These are phyloP conservation scores for Tetranychus truncatus DNA, from an alignment of 2,888 invertebrate genomes.

Conservation along the genomic window DNA sequence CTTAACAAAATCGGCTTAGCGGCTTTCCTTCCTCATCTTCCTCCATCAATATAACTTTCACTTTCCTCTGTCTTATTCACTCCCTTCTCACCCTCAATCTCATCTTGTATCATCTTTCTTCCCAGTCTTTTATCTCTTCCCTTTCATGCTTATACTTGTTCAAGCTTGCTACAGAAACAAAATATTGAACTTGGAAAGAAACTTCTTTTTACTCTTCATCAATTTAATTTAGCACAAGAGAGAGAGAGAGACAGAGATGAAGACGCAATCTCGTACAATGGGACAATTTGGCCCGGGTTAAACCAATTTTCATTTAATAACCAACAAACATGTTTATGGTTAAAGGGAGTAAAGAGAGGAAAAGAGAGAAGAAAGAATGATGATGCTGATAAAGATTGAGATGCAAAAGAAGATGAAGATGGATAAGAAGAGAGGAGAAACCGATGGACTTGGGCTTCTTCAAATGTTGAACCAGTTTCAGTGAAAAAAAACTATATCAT, in stretches of 20 bases:
- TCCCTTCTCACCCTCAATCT: neutral
- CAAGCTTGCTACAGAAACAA: neutral
- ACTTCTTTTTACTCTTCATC: neutral
- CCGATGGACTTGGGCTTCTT: neutral
- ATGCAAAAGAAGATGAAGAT: neutral
- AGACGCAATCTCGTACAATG: neutral
- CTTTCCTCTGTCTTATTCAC: neutral
- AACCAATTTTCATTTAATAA: neutral
- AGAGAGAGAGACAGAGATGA: neutral
- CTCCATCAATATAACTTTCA: neutral
- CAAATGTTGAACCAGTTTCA: neutral
- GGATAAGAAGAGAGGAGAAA: slow-evolving; percentile 6
- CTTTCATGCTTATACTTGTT: neutral
- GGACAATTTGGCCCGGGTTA: neutral
- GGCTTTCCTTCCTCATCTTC: neutral
- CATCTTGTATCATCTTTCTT: neutral
- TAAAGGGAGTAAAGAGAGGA: neutral
- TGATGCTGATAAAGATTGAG: neutral
- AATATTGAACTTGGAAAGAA: neutral
- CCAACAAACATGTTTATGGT: neutral
- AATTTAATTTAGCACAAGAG: neutral
- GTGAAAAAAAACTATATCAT: neutral
- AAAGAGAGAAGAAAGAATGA: neutral
- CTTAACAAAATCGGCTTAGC: slow-evolving; percentile 1
- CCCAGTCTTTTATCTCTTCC: neutral